phyloP scores from a whole-genome alignment of 1,140 invertebrate species.

The Sarcophaga peregrina region DNA sequence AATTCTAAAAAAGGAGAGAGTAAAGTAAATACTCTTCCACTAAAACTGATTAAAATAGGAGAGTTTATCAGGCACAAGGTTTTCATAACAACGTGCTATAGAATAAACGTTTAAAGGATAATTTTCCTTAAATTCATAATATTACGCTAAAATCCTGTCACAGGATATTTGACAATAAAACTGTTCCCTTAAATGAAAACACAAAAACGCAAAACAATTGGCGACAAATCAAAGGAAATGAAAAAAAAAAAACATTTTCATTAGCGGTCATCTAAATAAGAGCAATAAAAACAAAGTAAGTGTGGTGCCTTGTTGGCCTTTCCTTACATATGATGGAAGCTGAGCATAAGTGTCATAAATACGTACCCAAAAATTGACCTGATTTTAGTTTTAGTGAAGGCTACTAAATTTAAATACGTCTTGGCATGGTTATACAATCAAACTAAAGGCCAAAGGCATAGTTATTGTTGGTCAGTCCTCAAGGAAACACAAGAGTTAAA shows the following conservation, averaged over 20 bases:
- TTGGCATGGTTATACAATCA: slow-evolving; percentile 23
- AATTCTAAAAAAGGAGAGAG: neutral
- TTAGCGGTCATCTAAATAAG: slow-evolving; percentile 36
- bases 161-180: slow-evolving; percentile 17
- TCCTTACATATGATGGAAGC: neutral
- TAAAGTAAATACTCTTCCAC: too few species aligned
- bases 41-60: neutral
- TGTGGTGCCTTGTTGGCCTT: neutral
- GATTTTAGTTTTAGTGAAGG: slow-evolving; percentile 17
- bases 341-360: neutral
- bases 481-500: neutral
- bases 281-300: slow-evolving; percentile 13
- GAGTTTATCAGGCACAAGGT: neutral
- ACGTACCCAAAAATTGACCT: neutral
- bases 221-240: neutral
- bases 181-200: neutral
- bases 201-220: neutral
- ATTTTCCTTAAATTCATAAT: slow-evolving; percentile 26
- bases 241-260: slow-evolving; percentile 13
- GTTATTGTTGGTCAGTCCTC: neutral
- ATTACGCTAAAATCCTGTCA: slow-evolving; percentile 33
- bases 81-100: neutral
- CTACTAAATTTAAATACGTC: neutral
- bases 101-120: too few species aligned
- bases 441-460: neutral